Conservation (phyloP, 1,140 invertebrate species). For the Hyphantria cunea region DNA sequence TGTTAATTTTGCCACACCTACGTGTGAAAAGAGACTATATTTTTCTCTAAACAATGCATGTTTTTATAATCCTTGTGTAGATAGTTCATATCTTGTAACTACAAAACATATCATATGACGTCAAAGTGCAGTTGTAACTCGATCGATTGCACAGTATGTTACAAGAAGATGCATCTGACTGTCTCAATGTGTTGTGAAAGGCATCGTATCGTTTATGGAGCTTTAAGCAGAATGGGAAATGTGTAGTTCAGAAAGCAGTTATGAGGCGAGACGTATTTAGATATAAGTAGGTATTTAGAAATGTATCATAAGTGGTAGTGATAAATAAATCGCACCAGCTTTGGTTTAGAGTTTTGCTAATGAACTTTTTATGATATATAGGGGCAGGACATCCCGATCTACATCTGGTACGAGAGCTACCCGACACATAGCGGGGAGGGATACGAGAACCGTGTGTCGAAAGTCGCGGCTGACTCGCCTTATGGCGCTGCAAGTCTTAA, state of each 20-base stretch:
- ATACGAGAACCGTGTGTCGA: constrained; percentile 94
- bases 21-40: constrained; percentile 1
- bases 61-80: constrained; percentile 18
- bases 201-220: constrained; percentile 20
- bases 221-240: constrained; percentile 15
- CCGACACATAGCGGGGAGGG: constrained; percentile 96
- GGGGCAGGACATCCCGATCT: constrained; percentile 96
- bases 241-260: constrained; percentile 17
- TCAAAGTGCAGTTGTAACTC: constrained; percentile 10
- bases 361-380: constrained; percentile 68
- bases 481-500: constrained; percentile 96
- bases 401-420: constrained; percentile 98
- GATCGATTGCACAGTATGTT: constrained; percentile 13
- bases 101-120: constrained; percentile 15
- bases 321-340: constrained; percentile 48
- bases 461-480: constrained; percentile 92
- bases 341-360: constrained; percentile 34
- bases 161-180: constrained; percentile 16
- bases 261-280: constrained; percentile 25
- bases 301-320: constrained; percentile 20
- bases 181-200: constrained; percentile 21
- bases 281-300: constrained; percentile 20
- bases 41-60: constrained; percentile 23
- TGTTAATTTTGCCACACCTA: neutral
- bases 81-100: constrained; percentile 27